Evolutionary conservation across 2,797 vertebrate genomes (phyloP).

Genomic region (Chrosomus eos): DNA sequence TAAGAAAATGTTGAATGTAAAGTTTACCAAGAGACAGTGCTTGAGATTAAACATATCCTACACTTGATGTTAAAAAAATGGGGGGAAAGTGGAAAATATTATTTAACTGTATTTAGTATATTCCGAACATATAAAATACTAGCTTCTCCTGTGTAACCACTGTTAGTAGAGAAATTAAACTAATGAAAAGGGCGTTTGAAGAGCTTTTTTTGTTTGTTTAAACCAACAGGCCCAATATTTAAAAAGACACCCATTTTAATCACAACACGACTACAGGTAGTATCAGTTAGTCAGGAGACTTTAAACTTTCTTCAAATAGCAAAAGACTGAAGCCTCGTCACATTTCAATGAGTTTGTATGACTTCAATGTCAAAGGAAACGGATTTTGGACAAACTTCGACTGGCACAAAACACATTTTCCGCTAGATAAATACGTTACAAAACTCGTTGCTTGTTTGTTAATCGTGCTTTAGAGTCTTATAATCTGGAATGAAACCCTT

Average conservation of each 20-base stretch:
- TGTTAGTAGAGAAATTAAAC: background rate
- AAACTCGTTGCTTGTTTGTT: background rate
- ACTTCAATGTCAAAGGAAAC: slow-evolving; percentile 16
- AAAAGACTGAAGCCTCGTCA: background rate
- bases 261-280: background rate
- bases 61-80: background rate
- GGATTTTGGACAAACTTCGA: slow-evolving; percentile 7
- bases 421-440: background rate
- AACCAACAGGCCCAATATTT: background rate
- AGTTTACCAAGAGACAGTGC: background rate
- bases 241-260: background rate
- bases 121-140: background rate
- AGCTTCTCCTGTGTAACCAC: background rate
- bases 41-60: background rate
- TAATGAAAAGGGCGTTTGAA: background rate
- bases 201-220: background rate
- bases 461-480: background rate
- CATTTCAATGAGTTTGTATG: background rate
- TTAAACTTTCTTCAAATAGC: background rate
- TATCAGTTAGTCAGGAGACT: too few species aligned
- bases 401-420: background rate
- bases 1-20: background rate
- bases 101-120: too few species aligned
- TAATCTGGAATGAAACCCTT: background rate
- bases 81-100: background rate